Conservation (phyloP, 1,140 invertebrate genomes). For the Dreissena polymorpha region DNA sequence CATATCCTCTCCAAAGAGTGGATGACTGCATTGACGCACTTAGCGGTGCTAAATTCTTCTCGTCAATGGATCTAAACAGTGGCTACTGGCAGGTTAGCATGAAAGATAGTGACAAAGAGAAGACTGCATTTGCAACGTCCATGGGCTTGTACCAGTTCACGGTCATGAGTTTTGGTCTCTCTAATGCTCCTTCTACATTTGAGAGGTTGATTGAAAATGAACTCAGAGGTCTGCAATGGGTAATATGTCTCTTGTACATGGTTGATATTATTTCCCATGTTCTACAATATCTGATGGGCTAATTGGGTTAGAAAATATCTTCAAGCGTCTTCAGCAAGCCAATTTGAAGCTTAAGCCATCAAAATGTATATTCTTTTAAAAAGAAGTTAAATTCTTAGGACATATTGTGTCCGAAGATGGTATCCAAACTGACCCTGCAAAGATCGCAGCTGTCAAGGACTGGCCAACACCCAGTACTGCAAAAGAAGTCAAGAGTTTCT, state of each 20-base stretch:
- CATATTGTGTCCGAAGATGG: conserved; percentile 59
- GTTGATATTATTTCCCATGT: no score
- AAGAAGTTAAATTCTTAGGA: conserved; percentile 61
- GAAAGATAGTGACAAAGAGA: conserved; percentile 21
- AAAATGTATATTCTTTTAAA: conserved; percentile 61
- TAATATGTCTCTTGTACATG: no score
- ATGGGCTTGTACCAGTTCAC: no score
- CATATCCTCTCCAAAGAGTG: conserved; percentile 15
- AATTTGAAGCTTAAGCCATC: no score
- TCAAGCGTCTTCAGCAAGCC: no score
- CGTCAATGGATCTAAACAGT: conserved; percentile 17
- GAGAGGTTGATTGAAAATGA: no score
- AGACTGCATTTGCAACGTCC: conserved; percentile 13
- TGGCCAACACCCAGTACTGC: conserved; percentile 35
- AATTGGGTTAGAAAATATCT: no score
- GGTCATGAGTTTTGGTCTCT: no score
- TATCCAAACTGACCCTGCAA: conserved; percentile 26
- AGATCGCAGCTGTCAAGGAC: conserved; percentile 37
- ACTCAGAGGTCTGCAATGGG: no score
- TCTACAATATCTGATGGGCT: no score
- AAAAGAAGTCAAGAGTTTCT: conserved; percentile 54
- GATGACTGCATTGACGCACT: conserved; percentile 16
- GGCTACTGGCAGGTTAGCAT: conserved; percentile 14
- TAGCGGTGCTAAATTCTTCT: not conserved
- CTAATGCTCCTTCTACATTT: no score